These are phyloP conservation scores for Anagyrus pseudococci DNA, from an alignment of 2,888 invertebrate species.

Conservation along the genomic window DNA sequence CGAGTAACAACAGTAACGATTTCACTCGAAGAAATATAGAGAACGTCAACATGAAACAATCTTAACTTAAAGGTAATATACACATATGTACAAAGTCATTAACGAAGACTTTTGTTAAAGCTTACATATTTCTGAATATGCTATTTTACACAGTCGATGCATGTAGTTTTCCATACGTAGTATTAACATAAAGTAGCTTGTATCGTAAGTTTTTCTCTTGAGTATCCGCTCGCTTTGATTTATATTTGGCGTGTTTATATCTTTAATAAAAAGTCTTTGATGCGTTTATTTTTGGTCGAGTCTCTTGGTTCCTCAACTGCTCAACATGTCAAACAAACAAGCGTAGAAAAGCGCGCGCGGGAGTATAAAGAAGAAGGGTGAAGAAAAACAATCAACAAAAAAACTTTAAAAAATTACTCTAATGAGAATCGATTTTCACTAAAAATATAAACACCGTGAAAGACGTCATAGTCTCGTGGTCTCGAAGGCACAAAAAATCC, in stretches of 20 bases:
- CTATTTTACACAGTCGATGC: slow-evolving; percentile 18
- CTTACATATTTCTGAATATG: slow-evolving; percentile 30
- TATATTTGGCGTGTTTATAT: slow-evolving; percentile 26
- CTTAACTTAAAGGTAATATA: slow-evolving; percentile 30
- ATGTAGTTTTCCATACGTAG: too few relatives aligned
- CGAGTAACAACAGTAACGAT: too few relatives aligned
- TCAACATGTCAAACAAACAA: too few relatives aligned
- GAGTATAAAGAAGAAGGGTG: too few relatives aligned
- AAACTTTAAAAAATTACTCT: slow-evolving; percentile 19
- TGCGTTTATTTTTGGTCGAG: slow-evolving; percentile 36
- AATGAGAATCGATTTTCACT: slow-evolving; percentile 24
- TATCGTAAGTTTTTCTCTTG: slow-evolving; percentile 9
- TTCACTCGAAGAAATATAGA: too few relatives aligned
- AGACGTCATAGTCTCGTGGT: slow-evolving; percentile 16
- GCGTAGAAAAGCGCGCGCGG: too few relatives aligned
- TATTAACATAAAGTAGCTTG: slow-evolving; percentile 19
- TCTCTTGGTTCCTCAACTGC: neutral
- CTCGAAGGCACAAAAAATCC: slow-evolving; percentile 23
- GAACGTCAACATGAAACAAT: slow-evolving; percentile 30
- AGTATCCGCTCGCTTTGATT: slow-evolving; percentile 10
- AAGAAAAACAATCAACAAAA: slow-evolving; percentile 23
- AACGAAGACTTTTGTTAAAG: slow-evolving; percentile 31
- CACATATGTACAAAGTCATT: slow-evolving; percentile 36
- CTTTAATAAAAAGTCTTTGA: slow-evolving; percentile 27
- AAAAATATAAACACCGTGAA: slow-evolving; percentile 34